Percentiles rank a stretch among this genome's conserved stretches.
Conservation (phyloP, 23 tunicate species). For the Oikopleura albicans region DNA sequence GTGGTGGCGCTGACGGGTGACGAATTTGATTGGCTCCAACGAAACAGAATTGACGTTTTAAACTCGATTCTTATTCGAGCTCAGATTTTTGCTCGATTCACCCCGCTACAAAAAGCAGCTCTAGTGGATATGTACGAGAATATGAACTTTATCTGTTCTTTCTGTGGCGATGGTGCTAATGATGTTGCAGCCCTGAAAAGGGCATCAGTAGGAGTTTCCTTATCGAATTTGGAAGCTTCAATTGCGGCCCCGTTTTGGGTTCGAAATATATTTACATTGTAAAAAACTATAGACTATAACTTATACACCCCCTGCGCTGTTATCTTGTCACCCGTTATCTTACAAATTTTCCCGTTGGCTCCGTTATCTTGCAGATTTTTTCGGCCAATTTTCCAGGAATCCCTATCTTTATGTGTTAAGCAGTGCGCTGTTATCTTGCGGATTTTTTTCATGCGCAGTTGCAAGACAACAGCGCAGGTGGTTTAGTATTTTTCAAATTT, state of each 20-base stretch:
- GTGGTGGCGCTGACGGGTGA: background rate
- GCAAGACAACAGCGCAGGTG: no score
- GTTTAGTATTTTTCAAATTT: no score
- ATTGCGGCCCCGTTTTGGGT: constrained; percentile 84
- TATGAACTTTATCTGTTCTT: constrained; percentile 43
- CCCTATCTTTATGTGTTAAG: no score
- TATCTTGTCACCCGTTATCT: no score
- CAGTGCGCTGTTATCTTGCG: no score
- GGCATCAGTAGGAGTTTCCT: constrained; percentile 63
- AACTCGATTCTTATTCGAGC: background rate
- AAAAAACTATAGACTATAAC: no score
- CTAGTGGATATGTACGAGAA: constrained; percentile 43
- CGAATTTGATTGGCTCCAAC: background rate
- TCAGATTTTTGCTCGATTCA: constrained; percentile 55
- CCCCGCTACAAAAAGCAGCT: constrained; percentile 72
- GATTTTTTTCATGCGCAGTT: no score
- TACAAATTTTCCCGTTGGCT: no score
- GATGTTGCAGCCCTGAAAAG: constrained; percentile 88
- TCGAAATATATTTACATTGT: no score
- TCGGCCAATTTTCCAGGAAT: no score
- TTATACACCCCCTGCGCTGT: no score
- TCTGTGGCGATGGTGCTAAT: constrained; percentile 98
- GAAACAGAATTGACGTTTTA: background rate
- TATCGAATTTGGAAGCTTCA: constrained; percentile 52
- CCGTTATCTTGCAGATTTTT: no score